A percentile compares a stretch with the other conserved stretches of the same genome.
Conservation (phyloP, 2,888 invertebrate genomes). For the Pollenia labialis region DNA sequence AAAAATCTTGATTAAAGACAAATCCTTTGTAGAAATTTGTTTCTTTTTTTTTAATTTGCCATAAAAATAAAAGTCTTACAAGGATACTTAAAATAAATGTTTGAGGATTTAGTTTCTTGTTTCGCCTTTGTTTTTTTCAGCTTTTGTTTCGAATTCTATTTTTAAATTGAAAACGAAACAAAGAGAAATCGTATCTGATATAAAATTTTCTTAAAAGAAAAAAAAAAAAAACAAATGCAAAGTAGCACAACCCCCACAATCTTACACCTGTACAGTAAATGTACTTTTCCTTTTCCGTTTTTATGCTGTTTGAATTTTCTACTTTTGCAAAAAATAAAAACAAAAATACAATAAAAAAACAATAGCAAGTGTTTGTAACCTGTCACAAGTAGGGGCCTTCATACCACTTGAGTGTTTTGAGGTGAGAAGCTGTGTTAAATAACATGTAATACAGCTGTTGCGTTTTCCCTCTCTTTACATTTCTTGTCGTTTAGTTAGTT, state of each 20-base stretch:
- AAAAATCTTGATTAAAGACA: too few species aligned
- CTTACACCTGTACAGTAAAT: background rate
- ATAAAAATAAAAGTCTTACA: background rate
- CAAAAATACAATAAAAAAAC: too few species aligned
- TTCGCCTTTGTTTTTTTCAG: background rate
- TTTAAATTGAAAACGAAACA: slow-evolving; percentile 9
- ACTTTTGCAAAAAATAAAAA: background rate
- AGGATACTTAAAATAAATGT: background rate
- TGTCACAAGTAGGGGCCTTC: slow-evolving; percentile 11
- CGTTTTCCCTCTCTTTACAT: background rate
- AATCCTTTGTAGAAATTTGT: background rate
- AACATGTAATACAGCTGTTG: background rate
- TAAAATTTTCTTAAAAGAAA: background rate
- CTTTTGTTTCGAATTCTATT: slow-evolving; percentile 39
- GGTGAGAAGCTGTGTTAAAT: slow-evolving; percentile 22
- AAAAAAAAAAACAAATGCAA: background rate
- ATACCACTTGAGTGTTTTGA: slow-evolving; percentile 15
- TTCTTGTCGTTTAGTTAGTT: background rate
- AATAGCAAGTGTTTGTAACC: slow-evolving; percentile 37
- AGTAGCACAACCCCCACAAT: slow-evolving; percentile 3
- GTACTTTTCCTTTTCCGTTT: background rate
- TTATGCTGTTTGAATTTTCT: background rate
- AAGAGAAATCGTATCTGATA: background rate
- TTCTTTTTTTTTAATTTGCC: background rate
- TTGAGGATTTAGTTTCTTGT: slow-evolving; percentile 1